A percentile compares a stretch with the other conserved stretches of the same genome.
phyloP scores from a whole-genome alignment of 2,797 vertebrate genomes.

The Acropternis orthonyx region DNA sequence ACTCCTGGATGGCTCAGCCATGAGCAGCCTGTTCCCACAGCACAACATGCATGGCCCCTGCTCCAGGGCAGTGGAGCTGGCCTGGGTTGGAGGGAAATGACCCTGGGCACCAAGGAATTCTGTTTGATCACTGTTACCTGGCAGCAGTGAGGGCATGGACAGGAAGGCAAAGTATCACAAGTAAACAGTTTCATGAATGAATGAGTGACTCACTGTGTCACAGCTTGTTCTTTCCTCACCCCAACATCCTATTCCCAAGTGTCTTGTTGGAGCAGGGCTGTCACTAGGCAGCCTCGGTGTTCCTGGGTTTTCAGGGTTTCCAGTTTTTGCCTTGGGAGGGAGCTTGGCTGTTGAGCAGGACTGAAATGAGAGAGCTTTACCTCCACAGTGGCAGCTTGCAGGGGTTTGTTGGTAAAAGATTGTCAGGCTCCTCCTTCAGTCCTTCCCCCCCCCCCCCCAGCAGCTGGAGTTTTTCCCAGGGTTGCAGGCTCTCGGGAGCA shows the following conservation, averaged over 20 bases:
- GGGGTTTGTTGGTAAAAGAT: neutral
- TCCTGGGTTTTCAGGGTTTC: neutral
- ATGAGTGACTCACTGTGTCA: neutral
- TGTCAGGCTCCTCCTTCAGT: neutral
- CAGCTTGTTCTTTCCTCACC: neutral
- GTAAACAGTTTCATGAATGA: neutral
- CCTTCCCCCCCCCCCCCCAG: neutral
- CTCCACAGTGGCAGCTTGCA: neutral
- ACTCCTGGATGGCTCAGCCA: neutral
- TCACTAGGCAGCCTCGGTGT: neutral
- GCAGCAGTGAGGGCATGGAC: neutral
- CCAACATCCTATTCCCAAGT: neutral
- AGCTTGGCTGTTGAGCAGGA: neutral
- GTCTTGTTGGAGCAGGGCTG: neutral
- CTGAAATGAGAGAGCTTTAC: neutral
- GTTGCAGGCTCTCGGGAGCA: neutral
- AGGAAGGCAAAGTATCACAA: neutral
- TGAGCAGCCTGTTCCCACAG: accelerated
- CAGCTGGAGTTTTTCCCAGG: neutral
- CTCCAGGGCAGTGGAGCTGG: neutral
- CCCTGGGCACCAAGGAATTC: neutral
- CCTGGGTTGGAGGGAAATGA: neutral
- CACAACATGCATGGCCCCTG: neutral
- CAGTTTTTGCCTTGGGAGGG: neutral
- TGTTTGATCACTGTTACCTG: neutral